phyloP scores from a whole-genome alignment of 1,140 invertebrate species.

The Heliconius hermathena region DNA sequence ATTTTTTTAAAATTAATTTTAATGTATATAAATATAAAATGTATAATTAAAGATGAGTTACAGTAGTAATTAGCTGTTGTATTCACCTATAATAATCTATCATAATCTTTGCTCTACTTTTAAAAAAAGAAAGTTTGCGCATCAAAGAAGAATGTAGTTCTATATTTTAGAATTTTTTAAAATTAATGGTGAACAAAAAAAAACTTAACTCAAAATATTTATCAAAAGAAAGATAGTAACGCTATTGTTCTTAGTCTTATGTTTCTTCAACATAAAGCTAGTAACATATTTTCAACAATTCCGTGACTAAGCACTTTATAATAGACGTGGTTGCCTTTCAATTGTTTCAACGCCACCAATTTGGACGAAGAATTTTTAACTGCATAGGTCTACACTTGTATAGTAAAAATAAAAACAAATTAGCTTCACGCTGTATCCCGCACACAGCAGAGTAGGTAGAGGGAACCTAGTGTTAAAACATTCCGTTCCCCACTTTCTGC shows the following conservation, averaged over 20 bases:
- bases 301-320: constrained; percentile 29
- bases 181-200: not conserved
- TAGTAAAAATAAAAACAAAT: too few relatives aligned
- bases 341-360: constrained; percentile 18
- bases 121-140: not conserved
- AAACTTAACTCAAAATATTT: not conserved
- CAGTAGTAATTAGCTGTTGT: not conserved
- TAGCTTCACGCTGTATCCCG: too few relatives aligned
- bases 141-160: not conserved
- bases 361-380: not conserved
- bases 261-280: constrained; percentile 19
- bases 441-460: too few relatives aligned
- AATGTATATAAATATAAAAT: too few relatives aligned
- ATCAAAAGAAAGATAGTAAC: constrained; percentile 13
- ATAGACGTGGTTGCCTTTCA: constrained; percentile 27
- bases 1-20: too few relatives aligned
- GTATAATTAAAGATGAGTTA: too few relatives aligned
- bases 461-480: too few relatives aligned
- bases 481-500: too few relatives aligned
- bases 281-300: constrained; percentile 14
- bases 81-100: not conserved
- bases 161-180: not conserved
- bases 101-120: not conserved
- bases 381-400: not conserved
- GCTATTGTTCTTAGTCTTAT: constrained; percentile 16